Evolutionary conservation across 2,888 invertebrate species (phyloP).

Genomic region (Drosophila lacicola): DNA sequence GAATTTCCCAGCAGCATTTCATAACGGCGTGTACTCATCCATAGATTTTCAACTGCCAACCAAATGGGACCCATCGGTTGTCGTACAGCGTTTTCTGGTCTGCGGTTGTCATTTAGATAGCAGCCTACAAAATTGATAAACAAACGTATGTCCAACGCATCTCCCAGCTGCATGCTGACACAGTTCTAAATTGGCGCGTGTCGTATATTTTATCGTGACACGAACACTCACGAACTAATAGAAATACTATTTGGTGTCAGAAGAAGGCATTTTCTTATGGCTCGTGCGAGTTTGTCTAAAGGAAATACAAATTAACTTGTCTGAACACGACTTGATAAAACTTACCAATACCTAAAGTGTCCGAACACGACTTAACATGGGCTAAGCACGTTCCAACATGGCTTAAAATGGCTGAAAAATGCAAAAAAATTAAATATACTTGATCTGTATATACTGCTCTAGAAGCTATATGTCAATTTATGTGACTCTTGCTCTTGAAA

Average conservation of each 20-base stretch:
- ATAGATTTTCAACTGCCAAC: conserved; percentile 47
- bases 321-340: neutral
- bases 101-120: conserved; percentile 42
- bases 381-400: too few relatives aligned
- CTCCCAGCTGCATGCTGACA: conserved; percentile 8
- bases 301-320: neutral
- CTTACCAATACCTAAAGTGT: neutral
- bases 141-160: conserved; percentile 49
- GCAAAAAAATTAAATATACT: too few relatives aligned
- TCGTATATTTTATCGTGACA: conserved; percentile 3
- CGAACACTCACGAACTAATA: neutral
- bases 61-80: conserved; percentile 34
- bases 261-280: neutral
- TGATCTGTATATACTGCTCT: too few relatives aligned
- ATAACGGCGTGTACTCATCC: conserved; percentile 11
- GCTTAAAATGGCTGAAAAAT: too few relatives aligned
- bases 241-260: too few relatives aligned
- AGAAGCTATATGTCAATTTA: too few relatives aligned
- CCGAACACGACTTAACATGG: too few relatives aligned
- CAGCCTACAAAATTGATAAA: conserved; percentile 64
- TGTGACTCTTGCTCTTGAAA: too few relatives aligned
- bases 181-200: neutral
- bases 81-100: conserved; percentile 35
- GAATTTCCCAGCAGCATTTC: conserved; percentile 28
- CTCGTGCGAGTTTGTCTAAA: too few relatives aligned